These are phyloP conservation scores for Thera britannica DNA, from an alignment of 2,888 invertebrate genomes.

Conservation along the genomic window DNA sequence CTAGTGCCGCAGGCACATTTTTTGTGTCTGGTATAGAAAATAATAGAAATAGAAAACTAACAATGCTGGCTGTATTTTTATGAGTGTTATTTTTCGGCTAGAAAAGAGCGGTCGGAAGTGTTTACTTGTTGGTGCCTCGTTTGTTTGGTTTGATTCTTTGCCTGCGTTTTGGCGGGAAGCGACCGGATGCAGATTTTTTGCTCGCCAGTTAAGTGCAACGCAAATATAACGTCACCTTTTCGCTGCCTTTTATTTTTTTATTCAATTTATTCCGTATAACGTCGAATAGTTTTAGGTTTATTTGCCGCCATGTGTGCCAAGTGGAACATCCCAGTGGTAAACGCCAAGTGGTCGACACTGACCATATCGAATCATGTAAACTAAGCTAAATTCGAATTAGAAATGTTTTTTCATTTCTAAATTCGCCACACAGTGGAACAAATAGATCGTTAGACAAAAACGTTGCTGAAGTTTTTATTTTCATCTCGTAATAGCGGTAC, in stretches of 20 bases:
- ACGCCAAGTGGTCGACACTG: neutral
- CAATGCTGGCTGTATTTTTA: conserved; percentile 31
- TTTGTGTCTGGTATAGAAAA: conserved; percentile 16
- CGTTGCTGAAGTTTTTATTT: conserved; percentile 46
- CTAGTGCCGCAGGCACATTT: conserved; percentile 1
- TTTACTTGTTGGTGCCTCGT: conserved; percentile 68
- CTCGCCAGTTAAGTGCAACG: conserved; percentile 63
- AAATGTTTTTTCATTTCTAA: conserved; percentile 28
- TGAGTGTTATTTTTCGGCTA: conserved; percentile 24
- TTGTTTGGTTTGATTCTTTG: conserved; percentile 73
- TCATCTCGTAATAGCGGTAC: conserved; percentile 44
- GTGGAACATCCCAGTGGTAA: neutral
- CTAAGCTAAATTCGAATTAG: conserved; percentile 21
- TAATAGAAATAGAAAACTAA: conserved; percentile 26
- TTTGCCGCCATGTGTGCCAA: neutral
- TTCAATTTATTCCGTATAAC: conserved; percentile 43
- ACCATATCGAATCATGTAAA: neutral
- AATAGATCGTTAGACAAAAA: conserved; percentile 50
- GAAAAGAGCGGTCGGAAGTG: conserved; percentile 55
- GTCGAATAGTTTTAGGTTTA: conserved; percentile 34
- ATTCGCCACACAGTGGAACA: conserved; percentile 43
- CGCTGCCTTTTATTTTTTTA: conserved; percentile 47
- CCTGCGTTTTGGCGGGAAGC: conserved; percentile 64
- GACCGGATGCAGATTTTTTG: conserved; percentile 67
- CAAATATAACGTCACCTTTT: conserved; percentile 63